Base-by-base conservation (phyloP, 2,113 vertebrate genomes). In the Callopanchax toddi region DNA sequence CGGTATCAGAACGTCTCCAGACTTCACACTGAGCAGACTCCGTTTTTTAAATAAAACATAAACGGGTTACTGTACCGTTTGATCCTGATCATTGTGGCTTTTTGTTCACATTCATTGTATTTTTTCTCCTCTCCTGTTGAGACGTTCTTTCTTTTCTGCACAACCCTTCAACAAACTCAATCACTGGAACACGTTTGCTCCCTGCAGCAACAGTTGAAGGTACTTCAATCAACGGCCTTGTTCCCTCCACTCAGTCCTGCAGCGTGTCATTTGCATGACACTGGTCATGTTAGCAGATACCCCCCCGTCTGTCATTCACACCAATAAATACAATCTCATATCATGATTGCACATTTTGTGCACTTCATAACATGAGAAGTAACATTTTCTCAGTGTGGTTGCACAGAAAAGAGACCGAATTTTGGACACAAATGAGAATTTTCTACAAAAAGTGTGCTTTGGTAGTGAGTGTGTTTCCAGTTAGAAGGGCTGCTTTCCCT, bases 171-270 rank as follows among this genome's bases (percentile, higher is more conserved):
- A 52, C 69, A 72, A 86, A 83, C 88, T 86, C 86, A 89, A 86
- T 87, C 82, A 87, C 85, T 88, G 86, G 82, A 85, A 86, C 77
- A 87, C 82, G 90, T 89, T 79, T 87, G 74, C 79, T 82, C 78
- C 81, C 81, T 23, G 34, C 59, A 66, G 71, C 66, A 73, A 62
- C 60, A 55, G 68, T 53, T 76, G 67, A 71, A 83, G 87, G 82
- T 81, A 67, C 89, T 91, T 84, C 85, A 91, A 88, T 90, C 85
- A 87, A 78, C 79, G 85, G 82, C 78, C 87, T 90, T 87, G 86
- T 87, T 90, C 82, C 55, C 52, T 60, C 42, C 59, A 56, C 75
- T 66, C 71, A 42, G 76, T 77, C 83, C 78, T n/a, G 40, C 32
- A 81, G 83, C 78, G 60, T 13, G 15, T 60, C 10, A 90, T 92